phyloP scores from a whole-genome alignment of 2,888 invertebrate genomes.

The Coronaproctus castanopsis region DNA sequence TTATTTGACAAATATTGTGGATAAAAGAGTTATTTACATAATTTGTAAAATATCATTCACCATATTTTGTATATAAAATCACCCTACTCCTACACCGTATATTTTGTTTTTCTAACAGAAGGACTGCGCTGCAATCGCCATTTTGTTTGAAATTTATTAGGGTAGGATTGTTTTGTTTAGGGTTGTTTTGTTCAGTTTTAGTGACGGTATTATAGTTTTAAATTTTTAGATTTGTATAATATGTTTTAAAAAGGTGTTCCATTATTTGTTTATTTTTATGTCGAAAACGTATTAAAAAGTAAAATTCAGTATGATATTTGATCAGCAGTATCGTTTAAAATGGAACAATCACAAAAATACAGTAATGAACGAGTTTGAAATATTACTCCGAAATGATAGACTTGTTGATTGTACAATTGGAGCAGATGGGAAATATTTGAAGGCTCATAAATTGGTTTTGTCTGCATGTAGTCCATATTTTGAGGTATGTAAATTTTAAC shows the following conservation, averaged over 20 bases:
- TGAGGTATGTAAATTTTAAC: conserved; percentile 22
- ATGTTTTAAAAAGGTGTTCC: background rate
- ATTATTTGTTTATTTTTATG: conserved; percentile 10
- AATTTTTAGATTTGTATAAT: background rate
- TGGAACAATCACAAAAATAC: conserved; percentile 90
- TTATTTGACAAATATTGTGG: no score
- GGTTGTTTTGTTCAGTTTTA: background rate
- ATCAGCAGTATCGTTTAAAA: conserved; percentile 77
- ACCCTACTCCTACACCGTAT: no score
- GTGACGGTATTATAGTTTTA: no score
- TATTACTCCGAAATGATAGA: conserved; percentile 67
- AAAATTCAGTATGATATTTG: no score
- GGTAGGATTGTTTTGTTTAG: background rate
- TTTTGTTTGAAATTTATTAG: no score
- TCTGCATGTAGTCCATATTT: conserved; percentile 41
- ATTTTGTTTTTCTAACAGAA: no score
- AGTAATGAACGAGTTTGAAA: conserved; percentile 73
- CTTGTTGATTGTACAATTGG: conserved; percentile 82
- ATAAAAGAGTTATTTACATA: no score
- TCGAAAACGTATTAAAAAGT: no score
- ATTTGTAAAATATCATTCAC: no score
- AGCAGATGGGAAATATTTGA: conserved; percentile 72
- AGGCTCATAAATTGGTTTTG: conserved; percentile 81
- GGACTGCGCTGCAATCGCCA: no score
- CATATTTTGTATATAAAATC: no score